Evolutionary conservation across 2,797 vertebrate species (phyloP).

Genomic region (Eurystomus glaucurus): DNA sequence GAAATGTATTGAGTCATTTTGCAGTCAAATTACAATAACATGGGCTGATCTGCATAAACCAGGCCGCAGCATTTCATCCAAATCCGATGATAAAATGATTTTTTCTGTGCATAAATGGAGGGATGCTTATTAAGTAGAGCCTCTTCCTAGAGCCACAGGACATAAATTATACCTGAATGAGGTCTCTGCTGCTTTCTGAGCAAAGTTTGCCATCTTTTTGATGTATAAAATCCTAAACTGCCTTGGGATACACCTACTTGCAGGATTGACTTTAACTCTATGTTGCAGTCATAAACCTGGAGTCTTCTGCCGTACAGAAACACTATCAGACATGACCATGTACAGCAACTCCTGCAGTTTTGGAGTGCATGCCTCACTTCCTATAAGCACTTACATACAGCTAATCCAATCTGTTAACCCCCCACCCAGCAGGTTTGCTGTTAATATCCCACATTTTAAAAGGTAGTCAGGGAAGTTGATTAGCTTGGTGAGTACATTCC

Average conservation of each 20-base stretch:
- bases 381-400: background rate
- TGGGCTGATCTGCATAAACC: background rate
- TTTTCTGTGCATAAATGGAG: background rate
- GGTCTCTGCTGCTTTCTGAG: background rate
- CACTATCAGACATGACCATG: background rate
- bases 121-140: background rate
- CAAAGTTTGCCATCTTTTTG: background rate
- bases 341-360: background rate
- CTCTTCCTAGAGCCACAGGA: background rate
- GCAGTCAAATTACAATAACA: background rate
- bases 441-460: background rate
- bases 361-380: background rate
- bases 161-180: background rate
- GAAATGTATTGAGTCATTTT: background rate
- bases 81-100: background rate
- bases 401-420: background rate
- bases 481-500: fast-evolving
- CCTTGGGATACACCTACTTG: fast-evolving
- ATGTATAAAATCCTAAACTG: background rate
- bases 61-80: background rate
- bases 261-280: background rate
- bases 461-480: background rate
- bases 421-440: background rate
- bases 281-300: background rate
- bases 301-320: background rate